A percentile compares a stretch with the other conserved stretches of the same genome.
Evolutionary conservation across 2,113 vertebrate species (phyloP).

Genomic region (Suncus etruscus): DNA sequence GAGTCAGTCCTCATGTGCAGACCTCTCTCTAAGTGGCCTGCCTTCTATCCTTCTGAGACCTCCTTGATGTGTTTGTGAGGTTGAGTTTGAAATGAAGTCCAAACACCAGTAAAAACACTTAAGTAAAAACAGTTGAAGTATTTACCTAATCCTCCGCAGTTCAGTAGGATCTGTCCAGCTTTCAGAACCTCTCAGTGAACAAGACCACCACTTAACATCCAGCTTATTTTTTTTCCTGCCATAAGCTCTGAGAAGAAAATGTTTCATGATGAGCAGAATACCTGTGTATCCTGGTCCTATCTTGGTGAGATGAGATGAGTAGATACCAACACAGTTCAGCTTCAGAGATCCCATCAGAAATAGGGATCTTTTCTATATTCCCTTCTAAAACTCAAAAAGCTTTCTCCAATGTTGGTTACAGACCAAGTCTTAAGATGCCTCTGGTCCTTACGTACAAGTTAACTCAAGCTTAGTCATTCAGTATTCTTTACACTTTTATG

Average conservation of each 20-base stretch:
- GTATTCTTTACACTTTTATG: background rate
- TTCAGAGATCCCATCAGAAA: background rate
- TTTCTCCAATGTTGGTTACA: background rate
- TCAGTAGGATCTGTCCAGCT: slow-evolving; percentile 38
- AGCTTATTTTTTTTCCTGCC: background rate
- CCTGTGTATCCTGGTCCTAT: background rate
- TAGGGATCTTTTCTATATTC: background rate
- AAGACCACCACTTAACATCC: background rate
- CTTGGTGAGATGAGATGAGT: background rate
- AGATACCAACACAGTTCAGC: accelerated
- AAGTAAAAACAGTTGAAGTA: background rate
- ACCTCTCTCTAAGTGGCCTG: slow-evolving; percentile 79
- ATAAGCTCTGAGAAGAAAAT: background rate
- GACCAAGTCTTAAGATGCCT: background rate
- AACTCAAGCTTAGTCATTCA: background rate
- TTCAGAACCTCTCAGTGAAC: background rate
- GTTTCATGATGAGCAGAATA: background rate
- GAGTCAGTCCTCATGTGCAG: slow-evolving; percentile 69
- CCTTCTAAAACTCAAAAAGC: background rate
- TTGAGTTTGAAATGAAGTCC: slow-evolving; percentile 11
- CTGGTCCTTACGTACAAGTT: background rate
- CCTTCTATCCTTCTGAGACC: slow-evolving; percentile 63
- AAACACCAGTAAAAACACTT: background rate
- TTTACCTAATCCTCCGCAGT: background rate
- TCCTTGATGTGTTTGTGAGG: background rate